Base-by-base conservation (phyloP, 2,113 vertebrate genomes). In the Chloroceryle aenea region DNA sequence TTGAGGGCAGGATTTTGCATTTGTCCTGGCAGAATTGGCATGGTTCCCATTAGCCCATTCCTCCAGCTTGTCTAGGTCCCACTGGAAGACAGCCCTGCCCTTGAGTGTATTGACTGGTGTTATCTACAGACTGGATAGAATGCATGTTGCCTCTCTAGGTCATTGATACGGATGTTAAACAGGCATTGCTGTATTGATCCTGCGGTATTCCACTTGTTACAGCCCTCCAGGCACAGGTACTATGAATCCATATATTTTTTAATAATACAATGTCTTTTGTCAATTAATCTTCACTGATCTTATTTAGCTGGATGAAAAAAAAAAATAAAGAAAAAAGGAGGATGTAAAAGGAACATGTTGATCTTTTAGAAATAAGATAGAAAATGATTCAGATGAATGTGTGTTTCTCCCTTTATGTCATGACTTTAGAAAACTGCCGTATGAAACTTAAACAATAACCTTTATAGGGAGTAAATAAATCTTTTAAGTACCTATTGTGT, bases 1-100 rank as follows among this genome's bases (percentile, higher is more conserved):
- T 23, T 11, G 26, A 40, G n/a, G 21, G 43, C 23, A 90, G 30
- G 48, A 56, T 67, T 96, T 78, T 81, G 20, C 29, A 25, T 75
- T 78, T 89, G 22, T 72, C 45, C 90, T 91, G 38, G 27, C 12
- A 85, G 73, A 87, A 71, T 89, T 91, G 22, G 34, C 36, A 61
- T 0, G 0, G 6, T 71, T 75, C 22, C 40, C 8, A 25, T 61
- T 38, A 79, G 12, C 29, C 17, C 6, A 0, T 71, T 89, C 0
- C 0, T 42, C 30, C 42, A 78, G 34, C 29, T 17, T 42, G 29
- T 27, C 20, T 50, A 42, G 17, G 20, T 78, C 20, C 21, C 1
- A 0, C 58, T 83, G 18, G 32, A 64, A 56, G n/a, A 34, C 12
- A 52, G 10, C 19, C 12, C 48, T 43, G 12, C 26, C 30, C 36